Conservation (phyloP, 1,140 invertebrate species). For the Bathynomus jamesi region DNA sequence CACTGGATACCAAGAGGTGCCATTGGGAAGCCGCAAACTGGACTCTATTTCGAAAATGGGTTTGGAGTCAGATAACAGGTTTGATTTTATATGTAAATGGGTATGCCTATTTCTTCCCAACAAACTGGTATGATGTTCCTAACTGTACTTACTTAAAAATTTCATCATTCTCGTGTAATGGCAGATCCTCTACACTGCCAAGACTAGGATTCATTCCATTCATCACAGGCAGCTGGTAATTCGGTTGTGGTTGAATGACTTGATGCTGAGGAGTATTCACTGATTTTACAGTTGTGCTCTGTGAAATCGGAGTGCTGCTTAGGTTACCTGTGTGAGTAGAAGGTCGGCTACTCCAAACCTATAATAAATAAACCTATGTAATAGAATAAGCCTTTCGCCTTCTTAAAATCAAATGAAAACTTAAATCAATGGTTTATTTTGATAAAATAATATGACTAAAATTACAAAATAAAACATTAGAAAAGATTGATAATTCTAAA, state of each 20-base stretch:
- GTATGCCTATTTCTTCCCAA: too few species aligned
- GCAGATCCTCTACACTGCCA: background rate
- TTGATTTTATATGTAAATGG: too few species aligned
- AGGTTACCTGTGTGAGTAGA: background rate
- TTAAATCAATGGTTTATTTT: too few species aligned
- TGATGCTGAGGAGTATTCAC: background rate
- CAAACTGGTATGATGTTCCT: too few species aligned
- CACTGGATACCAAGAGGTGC: constrained; percentile 70
- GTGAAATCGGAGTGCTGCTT: background rate
- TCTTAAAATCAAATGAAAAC: too few species aligned
- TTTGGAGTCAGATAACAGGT: too few species aligned
- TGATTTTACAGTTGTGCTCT: background rate
- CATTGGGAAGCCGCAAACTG: constrained; percentile 73
- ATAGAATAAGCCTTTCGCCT: background rate
- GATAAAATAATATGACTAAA: too few species aligned
- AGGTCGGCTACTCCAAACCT: background rate
- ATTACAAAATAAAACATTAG: background rate
- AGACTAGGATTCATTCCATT: background rate
- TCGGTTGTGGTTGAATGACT: background rate
- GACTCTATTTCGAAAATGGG: too few species aligned
- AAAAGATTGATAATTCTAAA: background rate
- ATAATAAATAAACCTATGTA: background rate
- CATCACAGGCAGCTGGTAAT: background rate
- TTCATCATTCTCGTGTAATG: background rate
- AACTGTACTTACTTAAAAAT: background rate